Evolutionary conservation across 2,797 vertebrate genomes (phyloP).

Genomic region (Pempheris klunzingeri): DNA sequence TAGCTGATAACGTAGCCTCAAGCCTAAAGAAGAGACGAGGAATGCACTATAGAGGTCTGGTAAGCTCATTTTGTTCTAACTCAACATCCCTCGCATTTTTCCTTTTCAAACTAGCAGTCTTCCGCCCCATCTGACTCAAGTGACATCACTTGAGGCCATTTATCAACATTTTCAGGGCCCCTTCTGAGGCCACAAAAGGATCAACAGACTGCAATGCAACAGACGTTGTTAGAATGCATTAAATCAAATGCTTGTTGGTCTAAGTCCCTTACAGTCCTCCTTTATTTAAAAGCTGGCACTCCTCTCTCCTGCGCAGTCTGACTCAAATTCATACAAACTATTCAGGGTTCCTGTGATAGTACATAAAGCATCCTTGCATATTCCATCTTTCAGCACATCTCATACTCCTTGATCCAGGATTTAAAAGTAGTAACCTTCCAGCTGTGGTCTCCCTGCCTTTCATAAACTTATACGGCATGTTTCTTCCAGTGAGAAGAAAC

Average conservation of each 20-base stretch:
- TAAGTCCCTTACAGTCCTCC: neutral
- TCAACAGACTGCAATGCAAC: too few species aligned
- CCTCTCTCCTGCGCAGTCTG: neutral
- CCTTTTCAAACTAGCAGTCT: too few species aligned
- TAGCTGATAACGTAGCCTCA: too few species aligned
- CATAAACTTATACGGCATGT: constrained; percentile 16
- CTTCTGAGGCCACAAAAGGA: too few species aligned
- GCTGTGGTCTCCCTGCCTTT: constrained; percentile 37
- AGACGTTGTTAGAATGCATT: neutral
- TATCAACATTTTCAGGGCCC: too few species aligned
- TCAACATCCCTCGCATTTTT: too few species aligned
- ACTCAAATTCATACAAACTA: neutral
- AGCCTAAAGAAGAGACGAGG: too few species aligned
- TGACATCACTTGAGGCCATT: too few species aligned
- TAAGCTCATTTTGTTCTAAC: too few species aligned
- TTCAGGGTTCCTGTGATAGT: neutral
- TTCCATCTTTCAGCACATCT: constrained; percentile 25
- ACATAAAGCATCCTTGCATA: neutral
- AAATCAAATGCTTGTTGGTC: neutral
- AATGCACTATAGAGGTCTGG: too few species aligned
- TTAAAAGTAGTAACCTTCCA: constrained; percentile 33
- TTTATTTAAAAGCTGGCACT: constrained; percentile 1
- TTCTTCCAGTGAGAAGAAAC: constrained; percentile 27
- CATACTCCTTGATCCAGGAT: constrained; percentile 5
- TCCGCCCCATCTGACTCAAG: too few species aligned